phyloP scores from a whole-genome alignment of 2,797 vertebrate species.

The Cyclopterus lumpus region DNA sequence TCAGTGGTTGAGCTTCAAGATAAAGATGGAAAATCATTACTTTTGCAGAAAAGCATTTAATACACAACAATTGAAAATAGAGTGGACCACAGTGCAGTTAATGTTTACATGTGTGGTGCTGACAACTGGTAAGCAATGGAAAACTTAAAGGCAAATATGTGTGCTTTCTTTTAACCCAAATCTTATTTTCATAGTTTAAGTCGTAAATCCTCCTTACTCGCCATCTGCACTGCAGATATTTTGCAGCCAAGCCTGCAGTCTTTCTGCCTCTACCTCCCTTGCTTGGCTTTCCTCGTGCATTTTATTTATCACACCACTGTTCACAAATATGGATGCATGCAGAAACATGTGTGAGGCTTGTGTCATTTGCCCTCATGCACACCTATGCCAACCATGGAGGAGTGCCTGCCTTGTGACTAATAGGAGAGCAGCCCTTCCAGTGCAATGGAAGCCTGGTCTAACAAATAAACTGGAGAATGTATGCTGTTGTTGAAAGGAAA shows the following conservation, averaged over 20 bases:
- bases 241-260: constrained; percentile 24
- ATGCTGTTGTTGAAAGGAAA: constrained; percentile 30
- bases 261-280: constrained; percentile 6
- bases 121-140: not conserved
- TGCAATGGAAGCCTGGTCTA: constrained; percentile 2
- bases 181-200: constrained; percentile 1
- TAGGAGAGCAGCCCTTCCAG: constrained; percentile 11
- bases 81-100: not conserved
- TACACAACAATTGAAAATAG: not conserved
- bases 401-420: constrained; percentile 21
- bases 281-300: constrained; percentile 14
- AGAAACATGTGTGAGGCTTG: constrained; percentile 6
- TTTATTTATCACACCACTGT: constrained; percentile 16
- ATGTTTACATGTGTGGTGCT: not conserved
- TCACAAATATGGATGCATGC: not conserved
- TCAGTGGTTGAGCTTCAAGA: constrained; percentile 72
- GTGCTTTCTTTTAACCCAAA: not conserved
- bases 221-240: constrained; percentile 42
- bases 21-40: constrained; percentile 23
- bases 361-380: constrained; percentile 23
- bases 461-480: constrained; percentile 23
- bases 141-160: not conserved
- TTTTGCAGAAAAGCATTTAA: not conserved
- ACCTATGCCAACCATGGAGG: constrained; percentile 17
- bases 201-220: constrained; percentile 7